Percentiles rank a stretch among this genome's conserved stretches.
These are phyloP conservation scores for Eurystomus glaucurus DNA, from an alignment of 2,797 vertebrate genomes.

Conservation along the genomic window DNA sequence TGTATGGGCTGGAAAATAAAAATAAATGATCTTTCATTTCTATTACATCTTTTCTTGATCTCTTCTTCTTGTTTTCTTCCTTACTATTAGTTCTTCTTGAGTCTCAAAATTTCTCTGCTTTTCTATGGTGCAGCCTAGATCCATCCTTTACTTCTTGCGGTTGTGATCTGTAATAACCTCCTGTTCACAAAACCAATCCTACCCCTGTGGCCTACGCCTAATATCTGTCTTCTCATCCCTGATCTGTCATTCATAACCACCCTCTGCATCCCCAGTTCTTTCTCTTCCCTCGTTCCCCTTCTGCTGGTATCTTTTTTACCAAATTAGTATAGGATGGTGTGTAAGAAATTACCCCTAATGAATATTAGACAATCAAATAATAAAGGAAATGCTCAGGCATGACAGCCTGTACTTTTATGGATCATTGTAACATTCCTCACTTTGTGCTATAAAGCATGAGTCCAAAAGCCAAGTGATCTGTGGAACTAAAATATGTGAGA, in stretches of 20 bases:
- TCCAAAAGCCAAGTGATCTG: slow-evolving; percentile 21
- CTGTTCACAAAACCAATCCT: neutral
- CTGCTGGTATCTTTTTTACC: neutral
- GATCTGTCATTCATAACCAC: neutral
- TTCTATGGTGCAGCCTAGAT: neutral
- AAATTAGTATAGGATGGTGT: neutral
- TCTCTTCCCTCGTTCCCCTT: neutral
- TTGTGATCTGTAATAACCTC: neutral
- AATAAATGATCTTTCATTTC: neutral
- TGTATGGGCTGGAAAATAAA: neutral
- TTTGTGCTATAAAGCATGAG: slow-evolving; percentile 3
- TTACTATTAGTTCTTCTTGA: neutral
- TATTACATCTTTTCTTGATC: neutral
- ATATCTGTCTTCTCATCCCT: neutral
- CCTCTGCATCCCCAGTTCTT: neutral
- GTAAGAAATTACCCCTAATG: neutral
- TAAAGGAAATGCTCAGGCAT: neutral
- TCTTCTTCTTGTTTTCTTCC: neutral
- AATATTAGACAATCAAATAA: neutral
- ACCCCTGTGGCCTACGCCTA: neutral
- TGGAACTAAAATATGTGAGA: neutral
- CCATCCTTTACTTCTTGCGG: neutral
- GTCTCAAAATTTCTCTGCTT: neutral
- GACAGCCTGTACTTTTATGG: neutral
- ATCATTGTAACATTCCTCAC: neutral